Base-by-base conservation (phyloP, 2,888 invertebrate species). In the Mamestra brassicae region DNA sequence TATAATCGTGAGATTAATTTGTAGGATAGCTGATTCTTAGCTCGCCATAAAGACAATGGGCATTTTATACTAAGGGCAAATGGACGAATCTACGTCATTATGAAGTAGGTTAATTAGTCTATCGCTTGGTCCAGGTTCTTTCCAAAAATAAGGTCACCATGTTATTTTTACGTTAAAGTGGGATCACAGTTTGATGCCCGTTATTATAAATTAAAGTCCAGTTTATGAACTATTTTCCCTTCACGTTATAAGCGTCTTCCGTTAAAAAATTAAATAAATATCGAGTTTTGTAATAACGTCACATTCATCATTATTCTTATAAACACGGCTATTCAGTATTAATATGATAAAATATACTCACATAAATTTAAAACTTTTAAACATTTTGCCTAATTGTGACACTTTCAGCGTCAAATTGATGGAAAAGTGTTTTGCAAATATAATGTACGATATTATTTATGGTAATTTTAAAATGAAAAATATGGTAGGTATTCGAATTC, bases 361-460 rank as follows among this genome's bases (percentile, higher is more conserved):
- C 34, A 34, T 36, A 57, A 55, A 47, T 62, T 69, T n/a, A 52
- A 74, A 76, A 68, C 50, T 50, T 83, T 74, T 64, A 57, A 71
- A 42, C 57, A 69, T 36, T 57, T 36, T 54, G 62, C n/a, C 42
- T 68, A 50, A 57, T 74, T 52, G 60, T 63, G 74, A 69, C 65
- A 65, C 74, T 79, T 70, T 76, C 17, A 11, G 26, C 68, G 57
- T 57, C 57, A 58, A 80, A 73, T 73, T 79, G 64, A 75, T 68
- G 57, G 36, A 64, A 74, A 76, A 58, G n/a, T 63, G 13, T 84
- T 80, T 80, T 65, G 76, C 52, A 76, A 74, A 69, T 80, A 71
- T 60, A 79, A 83, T 83, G 76, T 73, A 47, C 50, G 17, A 58
- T 55, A 72, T 81, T 61, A 72, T 81, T 72, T 63, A 72, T 82